Evolutionary conservation across 2,797 vertebrate genomes (phyloP).

Genomic region (Phalloptychus januarius): DNA sequence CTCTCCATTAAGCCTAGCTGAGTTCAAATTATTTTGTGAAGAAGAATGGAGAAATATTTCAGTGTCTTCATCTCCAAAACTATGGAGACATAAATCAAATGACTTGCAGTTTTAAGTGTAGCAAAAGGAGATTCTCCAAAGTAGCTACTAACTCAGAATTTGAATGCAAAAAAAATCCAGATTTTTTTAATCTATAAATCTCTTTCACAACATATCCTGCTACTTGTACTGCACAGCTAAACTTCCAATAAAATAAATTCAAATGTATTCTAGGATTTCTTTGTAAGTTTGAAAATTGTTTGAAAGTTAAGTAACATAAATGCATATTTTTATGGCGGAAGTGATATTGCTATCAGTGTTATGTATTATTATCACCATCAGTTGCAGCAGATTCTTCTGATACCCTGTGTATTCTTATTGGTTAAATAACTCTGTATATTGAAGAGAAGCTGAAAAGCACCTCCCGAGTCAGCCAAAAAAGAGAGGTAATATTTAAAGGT

Average conservation of each 20-base stretch:
- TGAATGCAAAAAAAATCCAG: background rate
- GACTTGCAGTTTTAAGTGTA: background rate
- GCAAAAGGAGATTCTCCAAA: background rate
- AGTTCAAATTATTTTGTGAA: background rate
- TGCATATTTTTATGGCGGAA: constrained; percentile 58
- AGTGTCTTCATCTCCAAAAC: background rate
- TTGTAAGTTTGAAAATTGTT: background rate
- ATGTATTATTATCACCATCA: constrained; percentile 45
- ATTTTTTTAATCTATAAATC: background rate
- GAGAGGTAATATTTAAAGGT: constrained; percentile 64
- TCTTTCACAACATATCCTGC: background rate
- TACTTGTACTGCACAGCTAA: background rate
- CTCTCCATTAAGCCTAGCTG: background rate
- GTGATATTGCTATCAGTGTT: constrained; percentile 50
- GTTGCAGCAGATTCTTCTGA: background rate
- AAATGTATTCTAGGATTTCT: background rate
- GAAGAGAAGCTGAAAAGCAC: constrained; percentile 42
- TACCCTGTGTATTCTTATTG: constrained; percentile 42
- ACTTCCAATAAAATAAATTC: background rate
- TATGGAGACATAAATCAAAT: background rate
- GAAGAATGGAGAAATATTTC: background rate
- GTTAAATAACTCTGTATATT: constrained; percentile 32
- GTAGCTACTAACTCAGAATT: background rate
- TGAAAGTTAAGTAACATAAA: constrained; percentile 68
- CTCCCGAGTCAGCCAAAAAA: constrained; percentile 42